Base-by-base conservation (phyloP, 2,113 vertebrate species). In the Macrotis lagotis region DNA sequence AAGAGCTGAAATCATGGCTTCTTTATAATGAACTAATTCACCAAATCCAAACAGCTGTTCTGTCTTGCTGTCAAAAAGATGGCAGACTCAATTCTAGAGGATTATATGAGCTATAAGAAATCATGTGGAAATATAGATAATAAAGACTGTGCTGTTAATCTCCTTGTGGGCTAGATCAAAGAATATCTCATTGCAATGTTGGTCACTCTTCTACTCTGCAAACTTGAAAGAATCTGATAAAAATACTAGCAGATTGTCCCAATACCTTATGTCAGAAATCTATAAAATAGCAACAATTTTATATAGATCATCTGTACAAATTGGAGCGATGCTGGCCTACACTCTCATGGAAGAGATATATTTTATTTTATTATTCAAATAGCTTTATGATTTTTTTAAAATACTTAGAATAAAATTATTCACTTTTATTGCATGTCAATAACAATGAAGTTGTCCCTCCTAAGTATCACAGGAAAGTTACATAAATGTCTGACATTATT, bases 171-270 rank as follows among this genome's bases (percentile, higher is more conserved):
- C 44, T 99, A 99, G 0, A 99, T 99, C 92, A 99, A 99, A 37
- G 99, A 99, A 74, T 99, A 99, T 98, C 99, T 99, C 98, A 99
- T 99, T 0, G 99, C 99, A 48, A 99, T 99, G 99, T 96, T 99
- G 97, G 99, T 99, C 59, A 99, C 99, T 0, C 99, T 99, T 90
- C 99, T 99, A 8, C 99, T 99, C 0, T 99, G 99, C 98, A 99
- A 99, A 97, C 99, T 99, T 94, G 99, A 99, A 98, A 98, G 99
- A 92, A 99, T 99, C 99, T 0, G 99, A 44, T 99, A 0, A 99
- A 99, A 90, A 99, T 99, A 91, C 97, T 99, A 88, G 99, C 99
- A 0, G 99, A 99, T 93, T 99, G 99, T 91, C 99, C 99, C 0
- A 99, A 99, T 16, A 99, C 99, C 99, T 99, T 0, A 99, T 99